A percentile compares a stretch with the other conserved stretches of the same genome.
Evolutionary conservation across 2,797 vertebrate species (phyloP).

Genomic region (Gallinago stenura): DNA sequence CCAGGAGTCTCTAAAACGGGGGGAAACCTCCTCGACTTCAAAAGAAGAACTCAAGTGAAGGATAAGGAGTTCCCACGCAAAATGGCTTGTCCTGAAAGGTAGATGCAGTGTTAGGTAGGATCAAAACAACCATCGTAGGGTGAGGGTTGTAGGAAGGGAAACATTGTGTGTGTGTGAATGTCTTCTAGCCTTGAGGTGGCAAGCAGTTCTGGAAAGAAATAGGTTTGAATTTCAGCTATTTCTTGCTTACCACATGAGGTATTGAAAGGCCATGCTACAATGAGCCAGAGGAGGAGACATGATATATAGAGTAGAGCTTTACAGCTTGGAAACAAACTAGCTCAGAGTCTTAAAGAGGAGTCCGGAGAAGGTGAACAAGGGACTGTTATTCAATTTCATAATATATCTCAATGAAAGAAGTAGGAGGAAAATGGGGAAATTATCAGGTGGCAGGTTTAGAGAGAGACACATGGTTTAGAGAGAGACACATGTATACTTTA

Average conservation of each 20-base stretch:
- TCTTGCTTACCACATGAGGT: neutral
- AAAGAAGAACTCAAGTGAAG: neutral
- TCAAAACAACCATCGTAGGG: neutral
- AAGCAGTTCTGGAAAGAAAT: neutral
- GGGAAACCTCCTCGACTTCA: neutral
- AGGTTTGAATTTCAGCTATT: neutral
- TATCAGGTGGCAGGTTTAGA: conserved; percentile 32
- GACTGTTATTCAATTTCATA: neutral
- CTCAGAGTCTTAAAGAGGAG: neutral
- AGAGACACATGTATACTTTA: conserved; percentile 26
- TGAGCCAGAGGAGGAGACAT: neutral
- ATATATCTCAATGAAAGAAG: neutral
- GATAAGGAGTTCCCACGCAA: neutral
- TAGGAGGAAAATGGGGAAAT: neutral
- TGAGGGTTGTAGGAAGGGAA: neutral
- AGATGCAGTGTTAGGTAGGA: neutral
- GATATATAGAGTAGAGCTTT: neutral
- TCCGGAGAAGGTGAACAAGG: neutral
- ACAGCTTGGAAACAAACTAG: neutral
- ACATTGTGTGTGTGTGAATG: neutral
- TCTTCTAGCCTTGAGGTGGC: neutral
- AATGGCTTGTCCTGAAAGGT: neutral
- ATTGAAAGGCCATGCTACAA: neutral
- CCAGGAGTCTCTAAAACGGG: neutral
- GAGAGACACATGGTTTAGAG: conserved; percentile 33